phyloP scores from a whole-genome alignment of 1,140 invertebrate genomes.

The Zaprionus camerounensis region DNA sequence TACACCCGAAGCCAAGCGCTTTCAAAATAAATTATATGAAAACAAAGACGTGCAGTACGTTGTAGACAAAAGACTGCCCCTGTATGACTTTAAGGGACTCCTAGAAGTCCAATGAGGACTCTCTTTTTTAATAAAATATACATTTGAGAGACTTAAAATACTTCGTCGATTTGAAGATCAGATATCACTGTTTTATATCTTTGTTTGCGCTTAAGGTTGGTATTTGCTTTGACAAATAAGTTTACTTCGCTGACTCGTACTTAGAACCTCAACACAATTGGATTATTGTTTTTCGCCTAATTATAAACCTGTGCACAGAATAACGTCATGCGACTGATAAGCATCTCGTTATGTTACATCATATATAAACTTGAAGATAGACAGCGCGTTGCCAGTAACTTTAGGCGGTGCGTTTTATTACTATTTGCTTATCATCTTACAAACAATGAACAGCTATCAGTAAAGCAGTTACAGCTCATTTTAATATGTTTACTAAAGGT shows the following conservation, averaged over 20 bases:
- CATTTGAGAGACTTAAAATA: background rate
- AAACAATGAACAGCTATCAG: background rate
- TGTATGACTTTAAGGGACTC: constrained; percentile 59
- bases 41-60: constrained; percentile 30
- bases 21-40: constrained; percentile 47
- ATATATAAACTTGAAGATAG: constrained; percentile 1
- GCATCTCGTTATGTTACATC: background rate
- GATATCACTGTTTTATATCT: background rate
- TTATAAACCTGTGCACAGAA: background rate
- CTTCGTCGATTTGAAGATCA: background rate
- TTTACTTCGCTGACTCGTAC: background rate
- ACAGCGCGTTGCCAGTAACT: background rate
- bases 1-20: constrained; percentile 37
- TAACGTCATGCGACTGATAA: background rate
- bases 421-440: background rate
- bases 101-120: constrained; percentile 45
- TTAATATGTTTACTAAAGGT: no score
- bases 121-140: background rate
- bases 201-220: background rate
- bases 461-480: no score
- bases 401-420: background rate
- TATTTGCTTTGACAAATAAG: background rate
- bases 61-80: constrained; percentile 38
- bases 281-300: background rate
- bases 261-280: background rate